Base-by-base conservation (phyloP, 1,140 invertebrate species). In the Tetragnatha versicolor region DNA sequence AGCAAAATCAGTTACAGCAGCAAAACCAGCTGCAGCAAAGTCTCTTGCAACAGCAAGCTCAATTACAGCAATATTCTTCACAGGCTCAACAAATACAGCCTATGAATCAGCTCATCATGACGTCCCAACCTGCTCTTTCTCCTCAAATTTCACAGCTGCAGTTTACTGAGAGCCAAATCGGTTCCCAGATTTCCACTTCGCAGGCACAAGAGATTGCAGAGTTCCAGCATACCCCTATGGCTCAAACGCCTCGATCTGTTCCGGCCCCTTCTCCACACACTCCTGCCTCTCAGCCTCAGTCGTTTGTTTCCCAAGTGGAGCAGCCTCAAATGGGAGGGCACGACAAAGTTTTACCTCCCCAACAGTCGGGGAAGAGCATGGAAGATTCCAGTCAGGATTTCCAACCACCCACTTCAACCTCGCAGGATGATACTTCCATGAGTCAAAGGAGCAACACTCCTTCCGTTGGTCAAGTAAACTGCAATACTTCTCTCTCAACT, bases 221-320 rank as follows among this genome's bases (percentile, higher is more conserved):
- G 2, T 70, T 51, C 27, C 68, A 70, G n/a, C 49, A 33, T 25
- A 9, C 47, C 9, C 39, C 49, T 14, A 53, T 55, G 14, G 47
- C 35, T 6, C 68, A 70, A n/a, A 70, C 47, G 55, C 45, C 68
- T 55, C 47, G 45, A 25, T 70, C 68, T 3, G 68, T 70, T 25
- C 68, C 49, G 2, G 68, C 29, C 14, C 27, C 68, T 17, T 51
- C 45, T n/a, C 68, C 68, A 14, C 27, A 49, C 5, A 70, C 68
- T 39, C 68, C 68, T 25, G 53, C 68, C 17, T 33, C 68, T 55
- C 68, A 70, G 29, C n/a, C 27, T 17, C 47, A 35, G 31, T 17
- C 29, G 29, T n/a, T n/a, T n/a, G n/a, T n/a, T n/a, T n/a, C 63
- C 7, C 68, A 70, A 53, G 49, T 12, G 25, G 68, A 70, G 9